These are phyloP conservation scores for Gallinago nigripennis DNA, from an alignment of 2,797 vertebrate species.

Conservation along the genomic window DNA sequence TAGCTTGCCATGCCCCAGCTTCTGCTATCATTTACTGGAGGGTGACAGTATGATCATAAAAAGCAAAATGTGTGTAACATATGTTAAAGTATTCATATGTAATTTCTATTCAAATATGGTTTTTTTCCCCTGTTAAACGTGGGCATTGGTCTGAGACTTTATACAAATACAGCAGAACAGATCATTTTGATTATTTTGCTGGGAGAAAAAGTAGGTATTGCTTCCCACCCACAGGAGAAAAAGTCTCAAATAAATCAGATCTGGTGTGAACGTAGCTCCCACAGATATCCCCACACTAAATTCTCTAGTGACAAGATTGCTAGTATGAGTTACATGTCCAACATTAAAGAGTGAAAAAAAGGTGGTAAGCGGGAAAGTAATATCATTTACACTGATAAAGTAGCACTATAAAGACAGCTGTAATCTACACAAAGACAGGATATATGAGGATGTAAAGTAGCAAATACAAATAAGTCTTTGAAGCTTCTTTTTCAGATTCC, in stretches of 20 bases:
- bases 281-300: background rate
- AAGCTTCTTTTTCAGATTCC: background rate
- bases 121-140: background rate
- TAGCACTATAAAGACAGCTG: background rate
- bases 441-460: background rate
- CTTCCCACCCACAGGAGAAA: background rate
- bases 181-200: constrained; percentile 7
- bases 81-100: background rate
- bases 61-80: background rate
- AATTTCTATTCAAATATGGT: background rate
- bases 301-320: constrained; percentile 11
- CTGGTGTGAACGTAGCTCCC: background rate
- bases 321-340: background rate
- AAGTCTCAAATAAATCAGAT: background rate
- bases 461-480: background rate
- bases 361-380: background rate
- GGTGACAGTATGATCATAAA: background rate
- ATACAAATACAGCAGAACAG: background rate
- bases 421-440: background rate
- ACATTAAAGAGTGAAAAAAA: background rate
- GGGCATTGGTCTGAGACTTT: background rate
- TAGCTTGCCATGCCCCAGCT: background rate
- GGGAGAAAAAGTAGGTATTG: background rate
- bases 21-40: background rate
- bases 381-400: background rate